phyloP scores from a whole-genome alignment of 2,888 invertebrate species.

The Synanthedon vespiformis region DNA sequence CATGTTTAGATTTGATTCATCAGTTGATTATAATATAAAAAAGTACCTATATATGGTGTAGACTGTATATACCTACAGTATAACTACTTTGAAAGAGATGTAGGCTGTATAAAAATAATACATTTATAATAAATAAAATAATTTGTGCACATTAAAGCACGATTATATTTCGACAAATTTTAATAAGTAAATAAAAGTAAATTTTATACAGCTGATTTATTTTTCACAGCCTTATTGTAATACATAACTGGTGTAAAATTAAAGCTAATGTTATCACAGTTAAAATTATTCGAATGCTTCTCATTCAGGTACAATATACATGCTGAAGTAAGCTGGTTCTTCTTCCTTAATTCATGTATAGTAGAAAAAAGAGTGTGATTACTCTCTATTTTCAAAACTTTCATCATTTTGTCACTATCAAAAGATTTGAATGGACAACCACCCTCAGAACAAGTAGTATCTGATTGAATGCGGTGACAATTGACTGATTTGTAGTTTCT shows the following conservation, averaged over 20 bases:
- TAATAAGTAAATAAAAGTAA: background rate
- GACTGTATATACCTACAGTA: too few species aligned
- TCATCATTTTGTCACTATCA: conserved; percentile 48
- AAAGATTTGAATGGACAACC: conserved; percentile 75
- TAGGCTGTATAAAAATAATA: too few species aligned
- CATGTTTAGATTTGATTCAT: too few species aligned
- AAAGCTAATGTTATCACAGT: conserved; percentile 36
- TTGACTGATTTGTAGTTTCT: conserved; percentile 72
- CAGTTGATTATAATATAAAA: too few species aligned
- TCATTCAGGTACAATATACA: conserved; percentile 32
- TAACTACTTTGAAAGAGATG: too few species aligned
- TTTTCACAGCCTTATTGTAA: conserved; percentile 24
- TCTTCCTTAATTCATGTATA: conserved; percentile 35
- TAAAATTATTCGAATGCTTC: conserved; percentile 9
- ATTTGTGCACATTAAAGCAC: background rate
- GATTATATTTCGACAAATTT: background rate
- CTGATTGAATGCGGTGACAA: conserved; percentile 71
- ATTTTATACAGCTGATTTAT: background rate
- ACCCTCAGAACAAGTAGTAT: conserved; percentile 67
- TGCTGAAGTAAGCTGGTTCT: conserved; percentile 31
- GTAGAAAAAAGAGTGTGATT: conserved; percentile 22
- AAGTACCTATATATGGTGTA: too few species aligned
- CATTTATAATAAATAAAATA: too few species aligned
- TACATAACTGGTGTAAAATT: conserved; percentile 55
- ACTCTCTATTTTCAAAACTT: conserved; percentile 26